A percentile compares a stretch with the other conserved stretches of the same genome.
These are phyloP conservation scores for Cataglyphis livida DNA, from an alignment of 2,888 invertebrate genomes.

Conservation along the genomic window DNA sequence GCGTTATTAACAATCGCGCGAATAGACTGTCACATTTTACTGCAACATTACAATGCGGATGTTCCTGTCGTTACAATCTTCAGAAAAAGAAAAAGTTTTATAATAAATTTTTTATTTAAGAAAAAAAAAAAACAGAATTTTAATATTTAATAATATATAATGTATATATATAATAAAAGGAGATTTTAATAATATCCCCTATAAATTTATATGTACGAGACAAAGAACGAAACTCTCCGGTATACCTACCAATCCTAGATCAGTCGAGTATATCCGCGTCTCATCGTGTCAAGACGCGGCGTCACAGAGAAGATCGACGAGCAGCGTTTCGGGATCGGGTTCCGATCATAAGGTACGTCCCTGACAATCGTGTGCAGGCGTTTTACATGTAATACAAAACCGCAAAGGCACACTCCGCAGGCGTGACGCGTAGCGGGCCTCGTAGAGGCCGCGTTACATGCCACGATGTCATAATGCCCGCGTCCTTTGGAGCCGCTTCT, in stretches of 20 bases:
- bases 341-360: constrained; percentile 61
- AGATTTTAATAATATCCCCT: not conserved
- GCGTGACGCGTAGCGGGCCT: constrained; percentile 66
- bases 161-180: not conserved
- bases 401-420: constrained; percentile 59
- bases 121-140: not conserved
- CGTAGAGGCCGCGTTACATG: constrained; percentile 66
- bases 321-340: constrained; percentile 61
- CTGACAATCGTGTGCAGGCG: constrained; percentile 64
- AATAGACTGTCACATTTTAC: constrained; percentile 1
- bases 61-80: not conserved
- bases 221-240: not conserved
- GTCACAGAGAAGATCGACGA: not conserved
- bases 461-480: constrained; percentile 79
- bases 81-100: not conserved
- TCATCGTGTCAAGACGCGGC: not conserved
- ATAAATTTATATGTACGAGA: not conserved
- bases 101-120: not conserved
- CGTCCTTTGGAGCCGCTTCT: constrained; percentile 80
- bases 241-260: constrained; percentile 21
- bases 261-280: constrained; percentile 1
- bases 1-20: constrained; percentile 37
- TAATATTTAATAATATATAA: not conserved
- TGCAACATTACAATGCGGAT: constrained; percentile 16
- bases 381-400: constrained; percentile 66